Conservation (phyloP, 2,797 vertebrate species). For the Echeneis naucrates region DNA sequence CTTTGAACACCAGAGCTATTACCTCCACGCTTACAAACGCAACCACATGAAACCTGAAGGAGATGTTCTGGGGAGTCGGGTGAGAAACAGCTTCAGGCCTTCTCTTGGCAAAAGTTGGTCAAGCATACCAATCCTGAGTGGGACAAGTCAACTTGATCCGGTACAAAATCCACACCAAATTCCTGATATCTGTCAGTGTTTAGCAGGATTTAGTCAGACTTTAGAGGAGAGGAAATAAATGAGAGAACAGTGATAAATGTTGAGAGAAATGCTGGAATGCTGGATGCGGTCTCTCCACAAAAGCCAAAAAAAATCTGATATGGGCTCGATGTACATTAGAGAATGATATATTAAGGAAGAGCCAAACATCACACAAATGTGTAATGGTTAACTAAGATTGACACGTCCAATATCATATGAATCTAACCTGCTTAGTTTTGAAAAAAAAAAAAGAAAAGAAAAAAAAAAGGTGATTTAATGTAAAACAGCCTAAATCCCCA, state of each 20-base stretch:
- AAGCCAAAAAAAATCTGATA: not conserved
- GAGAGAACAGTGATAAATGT: not conserved
- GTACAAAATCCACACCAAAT: not conserved
- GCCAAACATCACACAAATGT: not conserved
- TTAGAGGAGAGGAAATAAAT: too few relatives aligned
- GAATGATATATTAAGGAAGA: not conserved
- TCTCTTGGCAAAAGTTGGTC: conserved; percentile 44
- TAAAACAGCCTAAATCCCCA: conserved; percentile 1
- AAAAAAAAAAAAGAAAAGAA: too few relatives aligned
- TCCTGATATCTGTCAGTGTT: not conserved
- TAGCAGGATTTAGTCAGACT: not conserved
- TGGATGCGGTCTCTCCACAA: not conserved
- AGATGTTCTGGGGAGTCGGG: conserved; percentile 37
- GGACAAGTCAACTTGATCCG: not conserved
- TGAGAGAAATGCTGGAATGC: not conserved
- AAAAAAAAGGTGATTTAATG: not conserved
- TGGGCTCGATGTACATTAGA: not conserved
- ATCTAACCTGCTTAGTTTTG: not conserved
- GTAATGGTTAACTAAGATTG: not conserved
- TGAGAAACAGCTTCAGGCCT: conserved; percentile 59
- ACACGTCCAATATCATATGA: not conserved
- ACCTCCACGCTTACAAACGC: conserved; percentile 38
- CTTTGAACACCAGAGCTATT: conserved; percentile 9
- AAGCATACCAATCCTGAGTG: conserved; percentile 36
- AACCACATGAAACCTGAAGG: conserved; percentile 61